Conservation (phyloP, 2,888 invertebrate species). For the Diadegma fenestrale region DNA sequence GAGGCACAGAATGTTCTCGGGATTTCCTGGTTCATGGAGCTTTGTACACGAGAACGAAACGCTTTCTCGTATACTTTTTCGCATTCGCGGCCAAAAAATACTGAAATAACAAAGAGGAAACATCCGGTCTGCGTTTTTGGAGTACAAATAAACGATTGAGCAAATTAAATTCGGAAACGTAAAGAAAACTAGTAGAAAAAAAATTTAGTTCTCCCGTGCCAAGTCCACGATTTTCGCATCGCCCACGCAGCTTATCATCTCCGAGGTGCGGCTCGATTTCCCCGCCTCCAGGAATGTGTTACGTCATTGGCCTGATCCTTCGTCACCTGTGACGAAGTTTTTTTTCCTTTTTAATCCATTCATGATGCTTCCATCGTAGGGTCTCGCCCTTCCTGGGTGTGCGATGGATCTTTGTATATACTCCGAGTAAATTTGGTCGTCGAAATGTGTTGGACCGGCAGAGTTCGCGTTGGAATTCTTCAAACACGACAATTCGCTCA, state of each 20-base stretch:
- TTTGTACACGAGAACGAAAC: no score
- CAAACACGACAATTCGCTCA: constrained; percentile 80
- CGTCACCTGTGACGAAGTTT: background rate
- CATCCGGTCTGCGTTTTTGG: no score
- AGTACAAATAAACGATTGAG: no score
- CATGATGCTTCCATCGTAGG: constrained; percentile 7
- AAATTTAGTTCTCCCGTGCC: background rate
- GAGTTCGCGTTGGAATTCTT: constrained; percentile 64
- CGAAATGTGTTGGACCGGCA: constrained; percentile 2
- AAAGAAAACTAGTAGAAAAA: background rate
- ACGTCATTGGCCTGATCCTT: background rate
- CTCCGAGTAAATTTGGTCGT: constrained; percentile 36
- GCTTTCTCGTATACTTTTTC: background rate
- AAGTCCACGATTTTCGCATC: background rate
- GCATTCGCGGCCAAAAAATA: background rate
- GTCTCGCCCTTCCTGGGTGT: constrained; percentile 8
- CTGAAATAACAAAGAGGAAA: no score
- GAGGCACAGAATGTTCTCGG: background rate
- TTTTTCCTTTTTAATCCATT: constrained; percentile 24
- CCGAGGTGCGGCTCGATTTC: background rate
- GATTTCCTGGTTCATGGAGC: constrained; percentile 9
- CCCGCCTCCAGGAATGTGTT: background rate
- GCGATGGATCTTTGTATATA: background rate
- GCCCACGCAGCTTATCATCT: background rate
- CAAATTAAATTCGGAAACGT: no score